Conservation (phyloP, 2,888 invertebrate species). For the Tiliacea aurago region DNA sequence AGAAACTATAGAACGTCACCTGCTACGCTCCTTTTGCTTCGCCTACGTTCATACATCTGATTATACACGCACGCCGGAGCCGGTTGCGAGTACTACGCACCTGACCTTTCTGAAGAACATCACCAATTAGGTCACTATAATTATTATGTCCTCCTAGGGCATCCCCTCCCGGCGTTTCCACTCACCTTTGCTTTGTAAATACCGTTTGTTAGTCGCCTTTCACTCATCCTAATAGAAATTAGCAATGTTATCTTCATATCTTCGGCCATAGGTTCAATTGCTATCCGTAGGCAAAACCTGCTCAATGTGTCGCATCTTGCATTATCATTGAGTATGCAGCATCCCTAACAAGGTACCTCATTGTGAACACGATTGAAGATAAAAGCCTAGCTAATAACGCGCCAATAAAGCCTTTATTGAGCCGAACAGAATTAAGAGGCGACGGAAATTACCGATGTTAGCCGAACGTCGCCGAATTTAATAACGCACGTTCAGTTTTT, state of each 20-base stretch:
- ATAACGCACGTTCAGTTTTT: slow-evolving; percentile 72
- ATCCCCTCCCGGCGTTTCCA: too few relatives aligned
- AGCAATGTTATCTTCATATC: too few relatives aligned
- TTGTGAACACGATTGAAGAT: slow-evolving; percentile 77
- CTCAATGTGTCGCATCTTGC: slow-evolving; percentile 40
- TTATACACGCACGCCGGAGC: too few relatives aligned
- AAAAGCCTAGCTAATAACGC: slow-evolving; percentile 77
- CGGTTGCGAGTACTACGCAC: too few relatives aligned
- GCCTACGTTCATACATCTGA: too few relatives aligned
- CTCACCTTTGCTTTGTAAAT: too few relatives aligned
- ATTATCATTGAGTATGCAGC: slow-evolving; percentile 57
- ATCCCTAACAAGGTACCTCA: slow-evolving; percentile 70
- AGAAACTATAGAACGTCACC: too few relatives aligned
- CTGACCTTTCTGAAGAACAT: too few relatives aligned
- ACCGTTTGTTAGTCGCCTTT: too few relatives aligned
- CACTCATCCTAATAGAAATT: not conserved
- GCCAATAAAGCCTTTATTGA: slow-evolving; percentile 80
- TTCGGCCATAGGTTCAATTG: not conserved
- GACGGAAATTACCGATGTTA: slow-evolving; percentile 72
- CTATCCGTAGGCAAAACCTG: not conserved
- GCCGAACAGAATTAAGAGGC: slow-evolving; percentile 76
- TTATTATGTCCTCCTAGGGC: too few relatives aligned
- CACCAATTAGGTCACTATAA: too few relatives aligned
- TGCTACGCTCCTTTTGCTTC: too few relatives aligned
- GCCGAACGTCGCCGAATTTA: slow-evolving; percentile 71